phyloP scores from a whole-genome alignment of 2,113 vertebrate species.

The Aplodontia rufa region DNA sequence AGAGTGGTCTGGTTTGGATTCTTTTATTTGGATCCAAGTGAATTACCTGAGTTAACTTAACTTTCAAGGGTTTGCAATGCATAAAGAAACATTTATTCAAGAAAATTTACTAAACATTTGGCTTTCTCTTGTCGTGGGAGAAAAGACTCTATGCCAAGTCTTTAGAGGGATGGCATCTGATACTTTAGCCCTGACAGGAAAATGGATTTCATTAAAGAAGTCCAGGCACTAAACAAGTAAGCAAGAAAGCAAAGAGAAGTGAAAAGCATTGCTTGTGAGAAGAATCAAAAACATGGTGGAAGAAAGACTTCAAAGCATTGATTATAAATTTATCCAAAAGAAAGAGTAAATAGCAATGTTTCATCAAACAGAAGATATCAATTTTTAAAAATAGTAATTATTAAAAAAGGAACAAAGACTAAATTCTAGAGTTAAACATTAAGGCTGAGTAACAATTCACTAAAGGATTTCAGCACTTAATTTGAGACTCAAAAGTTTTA shows the following conservation, averaged over 20 bases:
- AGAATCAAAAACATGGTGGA: neutral
- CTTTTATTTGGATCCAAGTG: neutral
- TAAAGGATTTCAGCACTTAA: neutral
- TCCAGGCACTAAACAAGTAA: neutral
- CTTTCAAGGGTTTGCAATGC: accelerated
- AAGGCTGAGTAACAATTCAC: neutral
- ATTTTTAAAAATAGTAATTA: neutral
- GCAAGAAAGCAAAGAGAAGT: neutral
- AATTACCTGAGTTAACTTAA: neutral
- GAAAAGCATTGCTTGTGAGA: neutral
- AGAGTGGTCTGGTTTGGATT: neutral
- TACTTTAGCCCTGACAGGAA: neutral
- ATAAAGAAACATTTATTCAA: neutral
- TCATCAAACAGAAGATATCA: neutral
- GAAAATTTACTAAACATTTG: neutral
- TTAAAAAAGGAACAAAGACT: neutral
- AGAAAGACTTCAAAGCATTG: neutral
- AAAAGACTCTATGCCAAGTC: neutral
- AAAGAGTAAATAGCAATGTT: neutral
- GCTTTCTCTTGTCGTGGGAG: neutral
- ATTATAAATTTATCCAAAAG: neutral
- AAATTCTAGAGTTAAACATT: neutral
- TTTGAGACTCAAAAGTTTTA: neutral
- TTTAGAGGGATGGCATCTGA: neutral
- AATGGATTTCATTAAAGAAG: neutral